These are phyloP conservation scores for Condylura cristata DNA, from an alignment of 2,113 vertebrate genomes.

Conservation along the genomic window DNA sequence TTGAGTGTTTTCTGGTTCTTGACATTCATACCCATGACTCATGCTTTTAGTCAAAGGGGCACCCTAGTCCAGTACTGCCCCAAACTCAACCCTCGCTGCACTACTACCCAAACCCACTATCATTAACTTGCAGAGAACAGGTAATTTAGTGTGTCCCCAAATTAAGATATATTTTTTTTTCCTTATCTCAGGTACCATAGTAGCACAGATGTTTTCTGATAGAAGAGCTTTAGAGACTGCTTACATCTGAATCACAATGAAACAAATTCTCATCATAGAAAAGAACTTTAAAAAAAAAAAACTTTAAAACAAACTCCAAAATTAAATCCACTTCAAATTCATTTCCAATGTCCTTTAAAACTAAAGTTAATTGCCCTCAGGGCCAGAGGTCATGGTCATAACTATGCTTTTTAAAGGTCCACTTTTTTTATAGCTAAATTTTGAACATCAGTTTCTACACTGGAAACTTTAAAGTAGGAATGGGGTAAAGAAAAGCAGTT, in stretches of 20 bases:
- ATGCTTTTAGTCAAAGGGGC: background rate
- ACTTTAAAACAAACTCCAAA: background rate
- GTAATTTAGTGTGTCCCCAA: background rate
- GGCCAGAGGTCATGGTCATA: background rate
- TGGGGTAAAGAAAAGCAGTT: background rate
- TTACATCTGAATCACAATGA: conserved; percentile 34
- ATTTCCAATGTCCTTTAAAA: conserved; percentile 45
- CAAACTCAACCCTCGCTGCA: background rate
- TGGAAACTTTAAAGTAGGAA: background rate
- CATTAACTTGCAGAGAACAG: background rate
- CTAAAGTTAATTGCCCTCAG: background rate
- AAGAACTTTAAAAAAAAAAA: background rate
- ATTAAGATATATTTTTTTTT: background rate
- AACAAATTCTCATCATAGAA: conserved; percentile 1
- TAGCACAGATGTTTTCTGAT: background rate
- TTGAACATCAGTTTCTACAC: conserved; percentile 24
- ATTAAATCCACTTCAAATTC: background rate
- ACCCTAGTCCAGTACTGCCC: background rate
- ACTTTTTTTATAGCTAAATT: conserved; percentile 8
- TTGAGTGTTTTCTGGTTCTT: conserved; percentile 25
- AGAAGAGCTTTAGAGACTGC: background rate
- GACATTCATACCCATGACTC: background rate
- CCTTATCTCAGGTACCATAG: background rate
- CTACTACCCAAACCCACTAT: background rate
- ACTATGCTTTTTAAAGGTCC: background rate